Evolutionary conservation across 1,140 invertebrate species (phyloP).

Genomic region (Papilio dardanus): DNA sequence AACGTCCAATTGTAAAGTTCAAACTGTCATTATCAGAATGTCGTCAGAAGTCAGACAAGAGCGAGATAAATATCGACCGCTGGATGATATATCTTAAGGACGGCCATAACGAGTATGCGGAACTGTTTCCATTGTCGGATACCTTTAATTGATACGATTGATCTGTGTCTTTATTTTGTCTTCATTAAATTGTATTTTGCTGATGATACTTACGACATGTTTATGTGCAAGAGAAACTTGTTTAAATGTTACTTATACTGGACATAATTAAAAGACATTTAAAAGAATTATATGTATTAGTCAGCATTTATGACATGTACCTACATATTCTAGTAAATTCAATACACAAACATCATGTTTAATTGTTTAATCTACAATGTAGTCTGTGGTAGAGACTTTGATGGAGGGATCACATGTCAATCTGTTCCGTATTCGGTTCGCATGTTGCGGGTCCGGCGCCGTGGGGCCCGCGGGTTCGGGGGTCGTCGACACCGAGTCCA

Average conservation of each 20-base stretch:
- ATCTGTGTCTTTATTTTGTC: constrained; percentile 36
- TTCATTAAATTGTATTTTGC: constrained; percentile 11
- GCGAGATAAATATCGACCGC: constrained; percentile 15
- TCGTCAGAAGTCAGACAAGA: not conserved
- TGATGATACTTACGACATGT: not conserved
- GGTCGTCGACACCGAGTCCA: constrained; percentile 56
- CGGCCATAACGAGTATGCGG: constrained; percentile 32
- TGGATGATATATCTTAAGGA: constrained; percentile 29
- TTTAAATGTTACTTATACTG: not conserved
- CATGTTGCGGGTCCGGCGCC: constrained; percentile 7
- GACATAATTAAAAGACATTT: not conserved
- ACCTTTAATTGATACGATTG: constrained; percentile 20
- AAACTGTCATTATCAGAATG: constrained; percentile 11
- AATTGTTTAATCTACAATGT: not conserved
- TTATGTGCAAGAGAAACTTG: not conserved
- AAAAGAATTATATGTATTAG: not conserved
- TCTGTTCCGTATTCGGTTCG: not conserved
- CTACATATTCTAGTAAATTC: no score
- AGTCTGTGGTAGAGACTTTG: not conserved
- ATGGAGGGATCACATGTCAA: not conserved
- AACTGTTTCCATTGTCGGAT: constrained; percentile 23
- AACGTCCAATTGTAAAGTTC: constrained; percentile 21
- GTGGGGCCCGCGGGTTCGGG: constrained; percentile 42
- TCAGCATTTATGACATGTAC: not conserved
- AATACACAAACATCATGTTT: not conserved